Evolutionary conservation across 2,888 invertebrate genomes (phyloP).

Genomic region (Chrysolina oricalcia): DNA sequence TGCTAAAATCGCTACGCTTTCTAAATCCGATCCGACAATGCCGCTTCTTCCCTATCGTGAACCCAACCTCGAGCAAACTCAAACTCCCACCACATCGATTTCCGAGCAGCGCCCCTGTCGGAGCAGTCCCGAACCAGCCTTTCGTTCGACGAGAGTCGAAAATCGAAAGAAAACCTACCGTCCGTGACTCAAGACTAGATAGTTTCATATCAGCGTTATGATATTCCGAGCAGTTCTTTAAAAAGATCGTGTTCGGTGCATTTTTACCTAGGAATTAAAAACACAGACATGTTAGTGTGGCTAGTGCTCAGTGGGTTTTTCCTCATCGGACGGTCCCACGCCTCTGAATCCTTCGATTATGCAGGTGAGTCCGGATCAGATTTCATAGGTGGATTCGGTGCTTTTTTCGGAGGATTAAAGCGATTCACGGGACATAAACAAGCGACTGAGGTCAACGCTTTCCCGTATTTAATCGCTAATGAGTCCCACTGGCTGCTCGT

Average conservation of each 20-base stretch:
- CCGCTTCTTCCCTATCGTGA: constrained; percentile 29
- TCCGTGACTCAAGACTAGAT: constrained; percentile 55
- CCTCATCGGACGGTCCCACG: constrained; percentile 56
- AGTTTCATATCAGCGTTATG: constrained; percentile 53
- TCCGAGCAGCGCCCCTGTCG: constrained; percentile 49
- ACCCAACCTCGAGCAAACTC: constrained; percentile 18
- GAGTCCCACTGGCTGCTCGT: neutral
- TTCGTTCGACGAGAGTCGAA: constrained; percentile 49
- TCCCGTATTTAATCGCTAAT: constrained; percentile 6
- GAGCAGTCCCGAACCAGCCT: constrained; percentile 51
- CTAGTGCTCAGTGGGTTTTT: constrained; percentile 56
- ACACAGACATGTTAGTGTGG: constrained; percentile 57
- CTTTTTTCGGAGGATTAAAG: constrained; percentile 1
- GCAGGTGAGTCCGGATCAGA: constrained; percentile 54
- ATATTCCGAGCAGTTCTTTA: constrained; percentile 53
- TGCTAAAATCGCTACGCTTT: constrained; percentile 18
- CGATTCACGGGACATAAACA: constrained; percentile 4
- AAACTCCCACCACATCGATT: constrained; percentile 52
- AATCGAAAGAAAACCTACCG: constrained; percentile 53
- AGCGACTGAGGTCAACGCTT: constrained; percentile 3
- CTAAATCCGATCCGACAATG: neutral
- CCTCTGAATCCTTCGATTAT: constrained; percentile 55
- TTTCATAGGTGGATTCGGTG: constrained; percentile 50
- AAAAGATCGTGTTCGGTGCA: constrained; percentile 56
- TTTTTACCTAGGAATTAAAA: constrained; percentile 49